Evolutionary conservation across 2,113 vertebrate species (phyloP), one percentile per base, ranked within the genome.

Genomic region (Pygoscelis adeliae): DNA sequence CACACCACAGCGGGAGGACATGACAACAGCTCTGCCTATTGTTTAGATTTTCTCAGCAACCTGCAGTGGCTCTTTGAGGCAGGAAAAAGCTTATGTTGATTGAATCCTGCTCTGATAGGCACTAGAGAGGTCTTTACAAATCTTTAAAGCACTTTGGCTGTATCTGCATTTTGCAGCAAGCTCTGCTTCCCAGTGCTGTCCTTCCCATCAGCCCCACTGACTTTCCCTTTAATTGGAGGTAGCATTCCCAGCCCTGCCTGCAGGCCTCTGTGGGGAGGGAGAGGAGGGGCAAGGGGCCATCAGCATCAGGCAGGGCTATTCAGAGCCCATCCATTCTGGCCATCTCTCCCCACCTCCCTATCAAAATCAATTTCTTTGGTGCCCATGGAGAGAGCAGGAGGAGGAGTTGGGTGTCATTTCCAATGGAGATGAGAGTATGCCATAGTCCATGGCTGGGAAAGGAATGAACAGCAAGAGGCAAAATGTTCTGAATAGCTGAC

Each of bases 351-450:
- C 40, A 46, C 34, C 69, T 82, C 73, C 67, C 77, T n/a, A 12
- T 79, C 90, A 93, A 85, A 94, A 94, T 59, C 52, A 47, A 72
- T 95, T 93, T 69, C 6, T 92, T 69, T 80, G 91, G 62, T 73
- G 66, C 25, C 44, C 26, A 4, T 17, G 81, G 66, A 52, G 36
- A 87, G 34, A 81, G 55, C 55, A 95, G 72, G 63, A 94, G 44
- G 38, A 58, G 53, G 26, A 87, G 25, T 36, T 53, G 20, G 27
- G 46, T 78, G 55, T 79, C 72, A 63, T 62, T 95, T 63, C 81
- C 61, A 89, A 5, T 61, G 65, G 59, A 94, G 76, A 23, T 56
- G 61, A 81, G n/a, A 42, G 32, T 66, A 50, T 1, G 1, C 29
- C 34, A 5, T 5, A 36, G 72, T 81, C 44, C 1, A 1, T 73